Base-by-base conservation (phyloP, 2,888 invertebrate genomes). In the Alcis repandata region DNA sequence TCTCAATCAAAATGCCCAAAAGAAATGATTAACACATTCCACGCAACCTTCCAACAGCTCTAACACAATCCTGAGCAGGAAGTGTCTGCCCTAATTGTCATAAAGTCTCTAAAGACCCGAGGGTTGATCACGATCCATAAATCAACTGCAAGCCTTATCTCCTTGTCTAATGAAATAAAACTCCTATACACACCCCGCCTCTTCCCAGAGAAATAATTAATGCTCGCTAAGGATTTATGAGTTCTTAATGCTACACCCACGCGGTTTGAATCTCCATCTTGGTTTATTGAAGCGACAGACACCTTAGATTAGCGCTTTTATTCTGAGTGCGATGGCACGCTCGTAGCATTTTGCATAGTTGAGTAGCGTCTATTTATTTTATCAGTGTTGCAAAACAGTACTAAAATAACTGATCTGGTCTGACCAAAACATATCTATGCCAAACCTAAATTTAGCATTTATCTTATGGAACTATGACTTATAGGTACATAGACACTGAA, bases 211-310 rank as follows among this genome's bases (percentile, higher is more conserved):
- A 79, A 86, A 87, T 89, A 90, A 91, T 91, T 88, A 86, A 88
- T 86, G 83, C 80, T 75, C 76, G 70, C 75, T 64, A 65, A 82
- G 84, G 88, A 91, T 92, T 88, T 91, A 92, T 85, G 80, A 77
- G 77, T 86, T 86, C 86, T 90, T 91, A 91, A 91, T 90, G 83
- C 79, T 86, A 85, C 88, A 81, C 89, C 90, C 85, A 88, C 89
- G 75, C 82, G 69, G 77, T 82, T 79, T 76, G 72, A 74, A 82
- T 80, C 74, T 77, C 77, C 77, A 71, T 78, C 68, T 74, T 71
- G 75, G 78, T 78, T 82, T 72, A 70, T 77, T 73, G 73, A 74
- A 71, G 63, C 67, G 77, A 79, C 79, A 80, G 78, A 79, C 79
- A 79, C 67, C 69, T 75, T 75, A 73, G 68, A 76, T 72, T 36